Base-by-base conservation (phyloP, 37 sponge, comb jelly and placozoan species). In the Oscarella lobularis region DNA sequence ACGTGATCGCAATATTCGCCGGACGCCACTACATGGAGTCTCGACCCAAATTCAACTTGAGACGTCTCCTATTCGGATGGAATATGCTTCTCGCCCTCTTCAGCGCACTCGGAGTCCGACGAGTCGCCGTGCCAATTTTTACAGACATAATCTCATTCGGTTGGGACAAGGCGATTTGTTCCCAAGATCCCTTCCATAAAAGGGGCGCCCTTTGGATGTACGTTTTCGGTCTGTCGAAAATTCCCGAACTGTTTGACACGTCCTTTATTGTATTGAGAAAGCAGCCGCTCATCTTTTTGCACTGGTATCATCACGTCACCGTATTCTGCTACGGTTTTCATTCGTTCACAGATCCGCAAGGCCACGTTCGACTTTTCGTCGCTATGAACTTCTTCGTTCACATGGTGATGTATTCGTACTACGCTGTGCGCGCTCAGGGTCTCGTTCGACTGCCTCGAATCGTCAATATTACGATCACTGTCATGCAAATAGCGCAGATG, bases 371-470 rank as follows among this genome's bases (percentile, higher is more conserved):
- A 0, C 81, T 82, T 84, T 92, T 88, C 66, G 84, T 80, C 5
- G 40, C 39, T 1, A 70, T 94, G 38, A 94, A 94, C 76, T 87
- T 54, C 54, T 33, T 55, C 33, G 95, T 94, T n/a, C 95, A 94
- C 75, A 80, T 84, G 4, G 75, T 90, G 54, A 94, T 94, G 95
- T 94, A 94, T 80, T 68, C 81, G 3, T 94, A 94, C 79, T 94
- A 94, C 60, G 87, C 91, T 0, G 73, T 90, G 38, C 85, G 73
- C 73, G 95, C 95, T 3, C 87, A 83, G 38, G 88, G 88, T 0
- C 77, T 89, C 14, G 36, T 38, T 20, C 85, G 83, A 9, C 9
- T 48, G 20, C 90, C 95, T 31, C 67, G 85, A 3, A 79, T 78
- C 69, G 75, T 87, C 1, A 83, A 85, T n/a, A 76, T 79, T 67